Evolutionary conservation across 2,888 invertebrate genomes (phyloP).

Genomic region (Bellardia bayeri): DNA sequence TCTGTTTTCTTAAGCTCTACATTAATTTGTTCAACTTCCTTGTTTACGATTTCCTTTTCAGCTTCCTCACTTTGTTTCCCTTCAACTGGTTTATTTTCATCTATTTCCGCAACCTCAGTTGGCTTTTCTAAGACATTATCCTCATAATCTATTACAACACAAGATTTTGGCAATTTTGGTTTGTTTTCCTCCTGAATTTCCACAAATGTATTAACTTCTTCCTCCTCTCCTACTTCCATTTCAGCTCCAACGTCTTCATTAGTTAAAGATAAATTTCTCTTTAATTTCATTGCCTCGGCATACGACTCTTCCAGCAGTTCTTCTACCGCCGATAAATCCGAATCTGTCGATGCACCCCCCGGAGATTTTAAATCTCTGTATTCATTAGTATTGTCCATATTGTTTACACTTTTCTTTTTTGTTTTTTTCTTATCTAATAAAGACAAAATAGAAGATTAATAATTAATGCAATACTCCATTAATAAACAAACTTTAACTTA

Average conservation of each 20-base stretch:
- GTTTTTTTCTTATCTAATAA: conserved; percentile 63
- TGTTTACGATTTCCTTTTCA: not conserved
- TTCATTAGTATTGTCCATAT: conserved; percentile 41
- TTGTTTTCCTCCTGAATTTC: conserved; percentile 5
- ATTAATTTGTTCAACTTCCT: not conserved
- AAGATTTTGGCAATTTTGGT: conserved; percentile 38
- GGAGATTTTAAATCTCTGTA: conserved; percentile 42
- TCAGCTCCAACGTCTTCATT: conserved; percentile 52
- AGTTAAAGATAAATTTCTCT: not conserved
- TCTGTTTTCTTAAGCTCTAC: not conserved
- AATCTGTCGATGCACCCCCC: conserved; percentile 55
- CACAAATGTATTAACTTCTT: conserved; percentile 14
- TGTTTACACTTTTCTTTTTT: conserved; percentile 38
- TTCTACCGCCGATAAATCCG: conserved; percentile 68
- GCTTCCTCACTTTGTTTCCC: not conserved
- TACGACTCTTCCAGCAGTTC: conserved; percentile 69
- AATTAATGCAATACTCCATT: conserved; percentile 56
- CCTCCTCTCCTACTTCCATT: conserved; percentile 44
- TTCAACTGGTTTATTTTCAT: not conserved
- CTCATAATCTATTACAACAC: conserved; percentile 57
- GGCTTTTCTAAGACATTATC: conserved; percentile 1
- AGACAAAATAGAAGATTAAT: conserved; percentile 65
- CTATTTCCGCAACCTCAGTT: not conserved
- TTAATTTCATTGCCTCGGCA: conserved; percentile 59
- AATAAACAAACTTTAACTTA: conserved; percentile 62